phyloP scores from a whole-genome alignment of 2,797 vertebrate species.

The Agapornis canus region DNA sequence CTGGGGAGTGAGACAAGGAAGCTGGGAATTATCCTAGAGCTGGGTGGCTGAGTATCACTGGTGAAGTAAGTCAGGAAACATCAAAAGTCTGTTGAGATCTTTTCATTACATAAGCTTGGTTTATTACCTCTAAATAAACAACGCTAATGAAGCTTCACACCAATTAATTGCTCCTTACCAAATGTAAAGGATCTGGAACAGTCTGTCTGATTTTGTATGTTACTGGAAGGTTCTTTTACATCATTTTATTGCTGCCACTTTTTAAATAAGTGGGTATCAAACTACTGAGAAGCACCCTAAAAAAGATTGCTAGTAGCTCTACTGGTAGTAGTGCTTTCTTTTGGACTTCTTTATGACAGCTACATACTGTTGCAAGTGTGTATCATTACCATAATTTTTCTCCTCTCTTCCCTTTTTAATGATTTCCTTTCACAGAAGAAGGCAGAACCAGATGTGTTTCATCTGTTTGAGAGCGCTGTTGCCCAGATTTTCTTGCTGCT shows the following conservation, averaged over 20 bases:
- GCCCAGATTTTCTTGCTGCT: background rate
- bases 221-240: background rate
- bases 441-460: background rate
- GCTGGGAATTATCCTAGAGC: background rate
- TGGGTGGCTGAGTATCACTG: background rate
- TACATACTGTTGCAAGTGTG: background rate
- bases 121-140: background rate
- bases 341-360: background rate
- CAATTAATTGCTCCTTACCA: background rate
- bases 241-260: background rate
- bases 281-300: background rate
- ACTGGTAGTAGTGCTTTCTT: background rate
- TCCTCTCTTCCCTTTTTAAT: background rate
- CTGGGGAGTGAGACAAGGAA: background rate
- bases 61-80: background rate
- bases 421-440: background rate
- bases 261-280: background rate
- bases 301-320: background rate
- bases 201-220: background rate
- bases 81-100: background rate
- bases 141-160: background rate
- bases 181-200: background rate
- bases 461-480: background rate
- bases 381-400: background rate
- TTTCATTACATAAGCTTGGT: background rate